Base-by-base conservation (phyloP, 2,888 invertebrate species). In the Temnothorax unifasciatus region DNA sequence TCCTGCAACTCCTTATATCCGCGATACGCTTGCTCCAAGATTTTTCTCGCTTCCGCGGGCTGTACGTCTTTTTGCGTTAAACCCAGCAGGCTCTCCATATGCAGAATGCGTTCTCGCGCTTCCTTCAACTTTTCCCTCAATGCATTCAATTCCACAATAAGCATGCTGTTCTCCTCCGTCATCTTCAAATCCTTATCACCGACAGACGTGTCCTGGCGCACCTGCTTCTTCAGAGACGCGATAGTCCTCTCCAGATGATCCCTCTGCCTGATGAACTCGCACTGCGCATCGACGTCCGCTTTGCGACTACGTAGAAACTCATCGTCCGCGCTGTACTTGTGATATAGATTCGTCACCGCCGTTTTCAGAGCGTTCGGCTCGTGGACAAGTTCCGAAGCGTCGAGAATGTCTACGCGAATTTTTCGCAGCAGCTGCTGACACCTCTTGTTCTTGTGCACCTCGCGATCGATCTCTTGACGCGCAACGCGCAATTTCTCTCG, bases 321-420 rank as follows among this genome's bases (percentile, higher is more conserved):
- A 73, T 97, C 96, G 88, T 97, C 97, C 74, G 96, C 96, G 81
- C 97, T 97, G 93, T 97, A 97, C 90, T 97, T 97, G 90, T 97
- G 97, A 92, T 97, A 96, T 90, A 97, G 95, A 21, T 96, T 95
- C 81, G 95, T 95, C 50, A 96, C 95, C 57, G 95, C 95, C 34
- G 95, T 95, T 92, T 96, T 96, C 44, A 96, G 92, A 84, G 97
- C 93, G 94, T 96, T 95, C 0, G 98, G 97, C 90, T 98, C 97
- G 93, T 98, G 97, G 63, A 98, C 96, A 87, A 97, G 96, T 0
- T 97, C 97, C 8, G 98, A 97, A 93, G 97, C 97, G 87, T 97
- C 96, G 92, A 97, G 97, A 74, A 99, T 96, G 91, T 99, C 98
- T 69, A 97, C 97, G 94, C 97, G 97, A 87, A 99, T 97, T 91